Evolutionary conservation across 2,113 vertebrate species (phyloP).

Genomic region (Pelecanoides urinatrix): DNA sequence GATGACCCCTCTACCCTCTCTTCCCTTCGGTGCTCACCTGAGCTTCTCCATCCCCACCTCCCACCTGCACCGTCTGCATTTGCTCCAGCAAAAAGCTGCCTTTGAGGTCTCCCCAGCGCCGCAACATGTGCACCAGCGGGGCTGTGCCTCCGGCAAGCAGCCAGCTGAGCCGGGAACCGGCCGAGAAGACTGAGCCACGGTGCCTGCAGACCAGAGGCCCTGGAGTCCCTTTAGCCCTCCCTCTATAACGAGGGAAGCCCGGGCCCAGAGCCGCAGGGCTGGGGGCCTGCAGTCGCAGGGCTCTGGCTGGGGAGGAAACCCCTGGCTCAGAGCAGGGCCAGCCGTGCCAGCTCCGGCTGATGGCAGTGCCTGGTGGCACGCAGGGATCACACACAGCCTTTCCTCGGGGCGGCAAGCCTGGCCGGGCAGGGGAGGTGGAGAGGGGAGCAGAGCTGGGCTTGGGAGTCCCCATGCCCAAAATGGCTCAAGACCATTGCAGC

Average conservation of each 20-base stretch:
- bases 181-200: background rate
- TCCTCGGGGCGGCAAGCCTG: rapidly evolving
- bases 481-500: background rate
- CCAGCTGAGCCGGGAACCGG: background rate
- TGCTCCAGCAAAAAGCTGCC: background rate
- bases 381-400: background rate
- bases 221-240: background rate
- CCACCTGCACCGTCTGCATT: background rate
- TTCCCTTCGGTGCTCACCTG: background rate
- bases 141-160: background rate
- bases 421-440: background rate
- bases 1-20: background rate
- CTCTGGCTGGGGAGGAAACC: background rate
- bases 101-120: background rate
- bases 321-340: background rate
- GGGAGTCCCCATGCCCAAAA: background rate
- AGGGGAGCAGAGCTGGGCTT: background rate
- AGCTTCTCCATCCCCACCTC: background rate
- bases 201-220: background rate
- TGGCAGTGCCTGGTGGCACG: background rate
- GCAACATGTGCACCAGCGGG: rapidly evolving
- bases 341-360: rapidly evolving
- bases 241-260: rapidly evolving
- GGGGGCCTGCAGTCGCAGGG: background rate
- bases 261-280: rapidly evolving